Conservation (phyloP, 2,888 invertebrate genomes). For the Caenorhabditis becei region DNA sequence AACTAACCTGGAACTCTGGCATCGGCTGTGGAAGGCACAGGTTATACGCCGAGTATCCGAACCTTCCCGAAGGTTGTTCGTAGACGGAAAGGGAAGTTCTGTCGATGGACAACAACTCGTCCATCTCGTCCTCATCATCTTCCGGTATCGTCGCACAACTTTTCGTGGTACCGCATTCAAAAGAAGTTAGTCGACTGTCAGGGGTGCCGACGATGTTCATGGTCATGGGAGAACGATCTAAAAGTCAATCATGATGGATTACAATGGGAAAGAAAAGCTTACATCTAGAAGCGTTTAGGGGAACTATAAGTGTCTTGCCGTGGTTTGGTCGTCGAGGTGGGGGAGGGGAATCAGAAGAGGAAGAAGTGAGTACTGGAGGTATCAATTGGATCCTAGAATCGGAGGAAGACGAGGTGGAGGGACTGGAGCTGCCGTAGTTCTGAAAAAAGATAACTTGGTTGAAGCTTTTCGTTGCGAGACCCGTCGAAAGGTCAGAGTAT, state of each 20-base stretch:
- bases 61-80: conserved; percentile 61
- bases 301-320: conserved; percentile 76
- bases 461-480: no score
- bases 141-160: conserved; percentile 80
- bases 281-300: conserved; percentile 72
- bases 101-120: conserved; percentile 78
- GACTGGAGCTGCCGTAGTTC: conserved; percentile 52
- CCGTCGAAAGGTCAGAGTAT: no score
- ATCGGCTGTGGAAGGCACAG: conserved; percentile 65
- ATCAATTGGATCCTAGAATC: conserved; percentile 56
- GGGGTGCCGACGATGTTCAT: conserved; percentile 74
- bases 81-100: conserved; percentile 69
- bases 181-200: conserved; percentile 77
- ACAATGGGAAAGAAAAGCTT: conserved; percentile 1
- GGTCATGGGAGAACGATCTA: conserved; percentile 69
- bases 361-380: conserved; percentile 45
- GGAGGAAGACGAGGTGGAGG: conserved; percentile 49
- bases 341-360: conserved; percentile 65
- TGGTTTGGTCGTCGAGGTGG: conserved; percentile 64
- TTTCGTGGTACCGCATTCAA: conserved; percentile 78
- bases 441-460: no score
- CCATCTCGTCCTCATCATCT: conserved; percentile 73
- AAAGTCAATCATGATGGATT: conserved; percentile 3
- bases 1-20: conserved; percentile 71
- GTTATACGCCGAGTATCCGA: conserved; percentile 67